A percentile compares a stretch with the other conserved stretches of the same genome.
Evolutionary conservation across 2,797 vertebrate genomes (phyloP).

Genomic region (Numenius phaeopus): DNA sequence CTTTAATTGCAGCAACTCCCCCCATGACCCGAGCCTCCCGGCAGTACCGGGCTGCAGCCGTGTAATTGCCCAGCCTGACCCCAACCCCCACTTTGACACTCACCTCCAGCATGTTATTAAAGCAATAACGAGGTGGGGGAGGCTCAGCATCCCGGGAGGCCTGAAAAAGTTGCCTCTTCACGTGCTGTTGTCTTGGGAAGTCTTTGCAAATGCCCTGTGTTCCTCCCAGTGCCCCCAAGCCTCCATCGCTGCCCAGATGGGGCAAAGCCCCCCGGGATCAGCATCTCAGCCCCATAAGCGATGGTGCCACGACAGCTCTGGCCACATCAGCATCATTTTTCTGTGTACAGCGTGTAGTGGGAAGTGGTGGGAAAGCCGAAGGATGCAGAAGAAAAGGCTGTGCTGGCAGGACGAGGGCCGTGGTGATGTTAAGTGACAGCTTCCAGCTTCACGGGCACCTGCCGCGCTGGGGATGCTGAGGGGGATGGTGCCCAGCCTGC

Average conservation of each 20-base stretch:
- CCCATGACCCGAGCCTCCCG: fast-evolving
- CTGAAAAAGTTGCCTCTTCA: neutral
- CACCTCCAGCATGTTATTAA: neutral
- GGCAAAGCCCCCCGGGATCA: neutral
- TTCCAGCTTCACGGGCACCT: neutral
- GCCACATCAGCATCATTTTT: neutral
- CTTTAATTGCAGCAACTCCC: neutral
- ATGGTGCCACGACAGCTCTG: fast-evolving
- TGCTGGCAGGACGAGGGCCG: neutral
- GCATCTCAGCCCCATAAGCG: neutral
- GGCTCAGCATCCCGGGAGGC: neutral
- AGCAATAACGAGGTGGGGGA: neutral
- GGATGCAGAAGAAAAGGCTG: neutral
- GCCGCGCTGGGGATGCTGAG: fast-evolving
- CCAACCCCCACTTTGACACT: neutral
- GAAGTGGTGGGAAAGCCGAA: neutral
- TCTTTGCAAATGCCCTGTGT: fast-evolving
- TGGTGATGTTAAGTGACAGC: neutral
- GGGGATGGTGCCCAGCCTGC: neutral
- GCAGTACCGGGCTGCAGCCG: neutral
- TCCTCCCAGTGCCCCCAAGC: neutral
- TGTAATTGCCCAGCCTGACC: neutral
- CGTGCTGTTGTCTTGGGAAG: neutral
- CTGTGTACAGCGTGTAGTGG: fast-evolving
- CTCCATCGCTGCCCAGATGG: fast-evolving